phyloP scores from a whole-genome alignment of 2,797 vertebrate genomes.

The Hypotaenidia okinawae region DNA sequence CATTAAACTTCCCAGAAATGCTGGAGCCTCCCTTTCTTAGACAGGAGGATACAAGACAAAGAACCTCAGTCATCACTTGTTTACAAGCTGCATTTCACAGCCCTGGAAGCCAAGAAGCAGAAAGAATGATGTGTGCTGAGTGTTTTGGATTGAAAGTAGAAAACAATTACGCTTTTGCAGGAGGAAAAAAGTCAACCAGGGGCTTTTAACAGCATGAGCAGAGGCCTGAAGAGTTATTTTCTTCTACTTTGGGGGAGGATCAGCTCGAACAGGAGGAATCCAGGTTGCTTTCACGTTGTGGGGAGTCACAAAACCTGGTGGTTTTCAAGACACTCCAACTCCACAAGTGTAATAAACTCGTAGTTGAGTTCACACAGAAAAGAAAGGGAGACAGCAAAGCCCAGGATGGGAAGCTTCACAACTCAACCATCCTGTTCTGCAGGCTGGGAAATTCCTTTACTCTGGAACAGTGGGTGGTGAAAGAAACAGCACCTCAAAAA shows the following conservation, averaged over 20 bases:
- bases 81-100: not conserved
- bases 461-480: not conserved
- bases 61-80: not conserved
- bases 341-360: rapidly evolving
- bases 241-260: not conserved
- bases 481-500: not conserved
- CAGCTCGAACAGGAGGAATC: not conserved
- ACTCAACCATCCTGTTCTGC: not conserved
- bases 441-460: not conserved
- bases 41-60: not conserved
- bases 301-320: not conserved
- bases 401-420: not conserved
- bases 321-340: not conserved
- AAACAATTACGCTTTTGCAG: not conserved
- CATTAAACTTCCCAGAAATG: not conserved
- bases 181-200: not conserved
- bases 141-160: not conserved
- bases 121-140: not conserved
- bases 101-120: not conserved
- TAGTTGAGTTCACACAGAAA: not conserved
- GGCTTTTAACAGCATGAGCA: not conserved
- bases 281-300: not conserved
- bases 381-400: not conserved
- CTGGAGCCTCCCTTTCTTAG: not conserved
- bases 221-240: not conserved